These are phyloP conservation scores for Drosophila serrata DNA, from an alignment of 1,140 invertebrate genomes.

Conservation along the genomic window DNA sequence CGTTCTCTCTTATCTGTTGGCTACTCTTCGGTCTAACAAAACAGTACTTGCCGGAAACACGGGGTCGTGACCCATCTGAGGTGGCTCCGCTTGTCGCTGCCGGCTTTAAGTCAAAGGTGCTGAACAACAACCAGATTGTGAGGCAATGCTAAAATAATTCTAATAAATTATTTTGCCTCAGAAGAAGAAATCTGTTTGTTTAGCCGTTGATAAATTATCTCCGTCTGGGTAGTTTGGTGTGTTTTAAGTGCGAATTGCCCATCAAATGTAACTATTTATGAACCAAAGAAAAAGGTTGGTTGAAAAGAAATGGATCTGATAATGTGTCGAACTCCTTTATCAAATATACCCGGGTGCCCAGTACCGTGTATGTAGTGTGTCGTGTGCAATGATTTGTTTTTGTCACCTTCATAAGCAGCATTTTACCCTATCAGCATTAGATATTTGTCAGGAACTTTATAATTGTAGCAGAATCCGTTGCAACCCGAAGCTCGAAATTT, in stretches of 20 bases:
- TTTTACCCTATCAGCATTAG: no score
- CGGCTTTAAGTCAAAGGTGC: conserved; percentile 85
- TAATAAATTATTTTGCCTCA: conserved; percentile 8
- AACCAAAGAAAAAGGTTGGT: no score
- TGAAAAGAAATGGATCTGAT: no score
- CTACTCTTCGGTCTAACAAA: conserved; percentile 88
- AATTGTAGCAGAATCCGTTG: no score
- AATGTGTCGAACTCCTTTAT: no score
- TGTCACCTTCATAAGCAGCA: no score
- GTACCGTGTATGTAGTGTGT: no score
- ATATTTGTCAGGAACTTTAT: no score
- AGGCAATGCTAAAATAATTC: conserved; percentile 6
- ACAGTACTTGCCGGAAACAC: conserved; percentile 90
- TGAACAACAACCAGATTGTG: neutral
- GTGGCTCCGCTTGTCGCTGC: conserved; percentile 86
- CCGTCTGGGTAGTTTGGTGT: neutral
- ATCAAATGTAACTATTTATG: no score
- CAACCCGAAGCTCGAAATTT: no score
- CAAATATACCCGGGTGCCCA: no score
- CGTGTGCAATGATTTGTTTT: no score
- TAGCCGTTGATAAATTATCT: neutral
- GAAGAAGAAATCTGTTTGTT: neutral
- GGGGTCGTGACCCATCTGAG: conserved; percentile 88
- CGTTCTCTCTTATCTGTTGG: conserved; percentile 88
- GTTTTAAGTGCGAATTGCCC: neutral